Evolutionary conservation across 1,140 invertebrate species (phyloP), one percentile per base, ranked within the genome.

Genomic region (Batillaria attramentaria): DNA sequence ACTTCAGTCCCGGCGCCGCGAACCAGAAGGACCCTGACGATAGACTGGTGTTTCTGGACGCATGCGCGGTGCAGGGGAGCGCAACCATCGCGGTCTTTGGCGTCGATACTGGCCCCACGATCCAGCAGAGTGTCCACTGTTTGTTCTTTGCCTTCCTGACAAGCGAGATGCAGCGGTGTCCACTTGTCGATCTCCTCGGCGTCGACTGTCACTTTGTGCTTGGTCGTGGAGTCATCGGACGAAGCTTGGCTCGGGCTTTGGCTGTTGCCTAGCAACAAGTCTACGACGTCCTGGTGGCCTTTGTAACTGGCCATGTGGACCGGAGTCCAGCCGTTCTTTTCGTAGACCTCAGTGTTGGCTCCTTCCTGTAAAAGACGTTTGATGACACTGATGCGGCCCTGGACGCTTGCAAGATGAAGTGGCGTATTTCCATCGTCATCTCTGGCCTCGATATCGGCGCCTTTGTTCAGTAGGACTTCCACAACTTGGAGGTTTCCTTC

Each of bases 301-400:
- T 97, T 96, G 85, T 97, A 97, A 0, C 96, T 96, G 18, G 97
- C 97, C 0, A 98, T 96, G 33, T 97, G 90, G 76, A 98, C 91
- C 57, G 96, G 96, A 54, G 96, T 97, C 50, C 96, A 96, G 16
- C 62, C 68, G 33, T 57, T 68, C 28, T 81, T 70, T 81, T 93
- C 92, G 46, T 91, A 83, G 3, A 90, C 89, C 80, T 90, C 91
- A 0, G 92, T 88, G 81, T 93, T 90, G 24, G 93, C 92, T 65
- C 92, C 89, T 74, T 92, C 84, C 65, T 90, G 85, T 20, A 94
- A 78, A 4, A 94, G 83, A 33, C 93, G 72, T n/a, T 91, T 84
- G 3, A 93, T 92, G 24, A 88, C 90, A 28, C 90, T 88, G 6
- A 42, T 18, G 37, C 78, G 62, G 24, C 77, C 76, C 31, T 31